These are phyloP conservation scores for Malacoraja senta DNA, from an alignment of 2,797 vertebrate species.

Conservation along the genomic window DNA sequence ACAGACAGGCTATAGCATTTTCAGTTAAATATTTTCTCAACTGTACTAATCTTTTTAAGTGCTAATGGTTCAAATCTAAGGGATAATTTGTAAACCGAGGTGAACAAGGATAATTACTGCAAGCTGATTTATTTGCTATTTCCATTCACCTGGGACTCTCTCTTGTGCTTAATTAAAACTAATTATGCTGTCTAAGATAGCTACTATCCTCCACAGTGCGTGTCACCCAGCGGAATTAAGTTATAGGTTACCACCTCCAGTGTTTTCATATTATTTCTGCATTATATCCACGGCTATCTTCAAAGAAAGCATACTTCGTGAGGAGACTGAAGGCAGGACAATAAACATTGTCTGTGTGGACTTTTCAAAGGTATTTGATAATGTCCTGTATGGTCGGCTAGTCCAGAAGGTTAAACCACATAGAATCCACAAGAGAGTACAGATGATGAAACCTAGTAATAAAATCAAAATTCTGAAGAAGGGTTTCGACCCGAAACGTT, in stretches of 20 bases:
- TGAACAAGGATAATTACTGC: slow-evolving; percentile 5
- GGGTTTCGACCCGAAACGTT: no score
- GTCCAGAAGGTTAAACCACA: no score
- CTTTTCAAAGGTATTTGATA: no score
- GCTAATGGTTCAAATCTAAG: not conserved
- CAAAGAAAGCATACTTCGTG: not conserved
- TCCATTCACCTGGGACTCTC: not conserved
- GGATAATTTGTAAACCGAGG: not conserved
- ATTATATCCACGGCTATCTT: not conserved
- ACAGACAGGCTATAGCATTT: not conserved
- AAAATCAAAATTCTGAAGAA: no score
- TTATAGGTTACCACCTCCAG: not conserved
- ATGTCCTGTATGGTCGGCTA: no score
- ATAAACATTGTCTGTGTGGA: no score
- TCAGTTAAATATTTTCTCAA: not conserved
- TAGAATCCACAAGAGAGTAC: no score
- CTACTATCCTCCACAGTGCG: not conserved
- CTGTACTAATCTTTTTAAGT: not conserved
- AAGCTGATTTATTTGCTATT: not conserved
- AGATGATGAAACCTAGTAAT: no score
- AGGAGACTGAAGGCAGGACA: no score
- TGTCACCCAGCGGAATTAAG: not conserved
- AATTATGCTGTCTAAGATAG: slow-evolving; percentile 10
- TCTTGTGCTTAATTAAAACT: not conserved
- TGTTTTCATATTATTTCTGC: not conserved